A percentile compares a stretch with the other conserved stretches of the same genome.
Evolutionary conservation across 1,140 invertebrate species (phyloP).

Genomic region (Ephestia elutella): DNA sequence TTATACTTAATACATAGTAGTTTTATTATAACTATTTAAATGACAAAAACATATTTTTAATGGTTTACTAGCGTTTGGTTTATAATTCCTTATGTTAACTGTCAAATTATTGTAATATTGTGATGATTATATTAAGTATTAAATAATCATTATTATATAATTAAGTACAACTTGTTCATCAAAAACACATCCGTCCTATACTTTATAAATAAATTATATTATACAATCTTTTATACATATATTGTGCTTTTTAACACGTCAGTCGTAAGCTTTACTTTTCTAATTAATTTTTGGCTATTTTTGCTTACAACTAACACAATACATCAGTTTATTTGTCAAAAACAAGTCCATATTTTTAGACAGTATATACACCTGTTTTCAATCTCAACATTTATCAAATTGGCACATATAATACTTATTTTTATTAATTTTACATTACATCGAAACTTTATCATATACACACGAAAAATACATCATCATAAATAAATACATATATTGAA

Average conservation of each 20-base stretch:
- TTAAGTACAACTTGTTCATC: no score
- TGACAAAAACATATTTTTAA: no score
- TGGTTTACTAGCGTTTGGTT: no score
- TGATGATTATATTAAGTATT: no score
- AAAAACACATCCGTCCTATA: not conserved
- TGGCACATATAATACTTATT: constrained; percentile 1
- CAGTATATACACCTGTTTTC: not conserved
- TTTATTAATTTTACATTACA: not conserved
- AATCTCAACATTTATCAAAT: constrained; percentile 1
- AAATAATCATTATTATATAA: no score
- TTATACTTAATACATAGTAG: no score
- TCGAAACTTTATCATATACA: not conserved
- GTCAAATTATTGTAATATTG: no score
- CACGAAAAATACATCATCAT: not conserved
- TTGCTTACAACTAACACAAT: not conserved
- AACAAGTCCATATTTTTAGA: not conserved
- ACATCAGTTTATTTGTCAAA: not conserved
- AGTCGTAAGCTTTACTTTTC: not conserved
- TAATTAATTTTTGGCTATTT: not conserved
- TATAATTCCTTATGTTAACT: no score
- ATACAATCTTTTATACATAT: not conserved
- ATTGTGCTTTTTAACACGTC: constrained; percentile 1
- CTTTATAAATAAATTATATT: not conserved
- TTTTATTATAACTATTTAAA: no score
- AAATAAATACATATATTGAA: not conserved